A percentile compares a stretch with the other conserved stretches of the same genome.
Evolutionary conservation across 53 echinoderm and acorn worm species (phyloP).

Genomic region (Actinopyga echinites): DNA sequence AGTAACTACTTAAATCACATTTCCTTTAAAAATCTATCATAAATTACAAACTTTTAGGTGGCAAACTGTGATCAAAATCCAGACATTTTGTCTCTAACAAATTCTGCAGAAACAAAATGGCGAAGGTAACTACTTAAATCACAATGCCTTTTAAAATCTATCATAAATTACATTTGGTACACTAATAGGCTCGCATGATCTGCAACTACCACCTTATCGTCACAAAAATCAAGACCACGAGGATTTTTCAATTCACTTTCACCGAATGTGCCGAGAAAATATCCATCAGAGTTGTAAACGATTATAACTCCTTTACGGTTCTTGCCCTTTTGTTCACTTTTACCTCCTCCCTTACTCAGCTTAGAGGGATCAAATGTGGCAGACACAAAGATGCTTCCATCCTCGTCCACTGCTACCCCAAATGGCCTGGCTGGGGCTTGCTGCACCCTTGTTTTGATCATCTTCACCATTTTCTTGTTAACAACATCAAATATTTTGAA

Average conservation of each 20-base stretch:
- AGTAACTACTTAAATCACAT: too few species aligned
- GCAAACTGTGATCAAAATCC: too few species aligned
- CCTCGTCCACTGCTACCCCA: background rate
- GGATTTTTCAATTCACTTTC: background rate
- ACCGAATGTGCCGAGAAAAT: constrained; percentile 23
- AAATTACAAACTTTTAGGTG: too few species aligned
- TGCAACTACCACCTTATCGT: too few species aligned
- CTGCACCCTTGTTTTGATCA: constrained; percentile 4
- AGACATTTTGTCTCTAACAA: too few species aligned
- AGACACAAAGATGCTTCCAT: constrained; percentile 2
- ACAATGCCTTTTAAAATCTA: too few species aligned
- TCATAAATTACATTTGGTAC: too few species aligned
- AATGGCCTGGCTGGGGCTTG: background rate
- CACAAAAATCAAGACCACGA: background rate
- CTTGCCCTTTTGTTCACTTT: background rate
- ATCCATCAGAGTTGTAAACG: constrained; percentile 5
- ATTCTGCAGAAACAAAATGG: too few species aligned
- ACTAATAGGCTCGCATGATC: too few species aligned
- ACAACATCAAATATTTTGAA: constrained; percentile 16
- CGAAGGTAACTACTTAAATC: too few species aligned
- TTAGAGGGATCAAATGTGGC: constrained; percentile 21
- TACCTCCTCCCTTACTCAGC: background rate
- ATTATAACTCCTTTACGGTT: background rate
- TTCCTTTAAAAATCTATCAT: too few species aligned
- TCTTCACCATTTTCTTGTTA: background rate